Evolutionary conservation across 2,888 invertebrate genomes (phyloP).

Genomic region (Parascotia fuliginaria): DNA sequence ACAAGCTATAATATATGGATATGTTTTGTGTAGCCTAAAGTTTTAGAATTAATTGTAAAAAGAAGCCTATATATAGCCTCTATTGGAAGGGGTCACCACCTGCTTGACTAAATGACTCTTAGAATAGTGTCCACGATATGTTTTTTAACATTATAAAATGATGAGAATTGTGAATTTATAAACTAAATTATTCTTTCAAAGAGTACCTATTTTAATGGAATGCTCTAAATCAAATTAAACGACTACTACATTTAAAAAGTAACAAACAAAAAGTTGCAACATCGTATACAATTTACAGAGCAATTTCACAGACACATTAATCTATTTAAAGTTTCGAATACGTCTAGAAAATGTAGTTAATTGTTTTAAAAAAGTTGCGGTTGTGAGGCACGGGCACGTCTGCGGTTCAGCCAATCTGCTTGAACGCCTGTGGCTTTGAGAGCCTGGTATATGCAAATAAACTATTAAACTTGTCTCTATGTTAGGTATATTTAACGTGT

Average conservation of each 20-base stretch:
- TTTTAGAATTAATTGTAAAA: too few species aligned
- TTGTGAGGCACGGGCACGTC: constrained; percentile 4
- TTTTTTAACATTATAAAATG: too few species aligned
- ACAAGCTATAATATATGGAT: too few species aligned
- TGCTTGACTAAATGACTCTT: too few species aligned
- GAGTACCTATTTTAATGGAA: too few species aligned
- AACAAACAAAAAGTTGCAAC: background rate
- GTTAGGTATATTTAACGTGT: background rate
- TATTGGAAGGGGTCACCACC: too few species aligned
- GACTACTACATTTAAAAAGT: background rate
- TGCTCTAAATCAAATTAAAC: too few species aligned
- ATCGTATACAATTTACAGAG: background rate
- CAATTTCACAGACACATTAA: background rate
- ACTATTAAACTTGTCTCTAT: background rate
- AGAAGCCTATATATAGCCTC: too few species aligned
- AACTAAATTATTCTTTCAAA: too few species aligned
- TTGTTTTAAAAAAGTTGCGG: constrained; percentile 25
- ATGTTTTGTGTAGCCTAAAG: too few species aligned
- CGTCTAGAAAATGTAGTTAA: constrained; percentile 14
- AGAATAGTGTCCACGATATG: too few species aligned
- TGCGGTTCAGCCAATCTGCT: constrained; percentile 31
- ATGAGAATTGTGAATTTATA: too few species aligned
- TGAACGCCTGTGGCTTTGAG: constrained; percentile 23
- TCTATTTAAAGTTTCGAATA: constrained; percentile 4
- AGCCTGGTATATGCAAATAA: constrained; percentile 8